These are phyloP conservation scores for Notocelia uddmanniana DNA, from an alignment of 2,888 invertebrate species.

Conservation along the genomic window DNA sequence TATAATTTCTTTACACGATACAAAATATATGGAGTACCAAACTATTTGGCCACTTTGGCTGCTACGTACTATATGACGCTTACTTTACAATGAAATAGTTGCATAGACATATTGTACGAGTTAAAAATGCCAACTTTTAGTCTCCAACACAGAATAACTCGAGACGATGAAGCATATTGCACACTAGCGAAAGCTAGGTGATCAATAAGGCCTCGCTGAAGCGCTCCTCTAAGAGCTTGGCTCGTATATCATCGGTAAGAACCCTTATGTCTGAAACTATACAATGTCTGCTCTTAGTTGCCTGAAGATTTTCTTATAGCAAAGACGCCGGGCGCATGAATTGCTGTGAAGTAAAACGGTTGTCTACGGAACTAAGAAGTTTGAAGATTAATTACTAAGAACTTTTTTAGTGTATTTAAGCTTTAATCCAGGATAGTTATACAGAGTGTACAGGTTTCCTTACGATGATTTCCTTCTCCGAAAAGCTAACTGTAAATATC, in stretches of 20 bases:
- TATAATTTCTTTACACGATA: too few species aligned
- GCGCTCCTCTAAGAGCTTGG: conserved; percentile 13
- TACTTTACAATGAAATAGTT: too few species aligned
- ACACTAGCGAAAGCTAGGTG: conserved; percentile 18
- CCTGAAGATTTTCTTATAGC: conserved; percentile 29
- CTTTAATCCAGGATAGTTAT: too few species aligned
- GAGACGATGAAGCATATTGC: conserved; percentile 9
- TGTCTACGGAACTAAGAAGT: not conserved
- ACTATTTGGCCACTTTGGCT: too few species aligned
- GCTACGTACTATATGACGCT: too few species aligned
- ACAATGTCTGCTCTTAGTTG: conserved; percentile 9
- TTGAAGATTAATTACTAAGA: not conserved
- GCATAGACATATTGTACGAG: too few species aligned
- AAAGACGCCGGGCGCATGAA: not conserved
- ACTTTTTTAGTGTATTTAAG: too few species aligned
- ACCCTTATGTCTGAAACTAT: conserved; percentile 30
- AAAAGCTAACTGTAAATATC: too few species aligned
- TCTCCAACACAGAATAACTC: not conserved
- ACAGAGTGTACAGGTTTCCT: too few species aligned
- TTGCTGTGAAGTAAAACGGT: not conserved
- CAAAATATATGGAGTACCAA: too few species aligned
- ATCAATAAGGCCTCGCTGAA: conserved; percentile 30
- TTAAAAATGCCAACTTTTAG: too few species aligned
- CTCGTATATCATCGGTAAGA: conserved; percentile 37
- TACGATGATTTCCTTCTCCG: too few species aligned